These are phyloP conservation scores for Diorhabda carinulata DNA, from an alignment of 1,140 invertebrate genomes.

Conservation along the genomic window DNA sequence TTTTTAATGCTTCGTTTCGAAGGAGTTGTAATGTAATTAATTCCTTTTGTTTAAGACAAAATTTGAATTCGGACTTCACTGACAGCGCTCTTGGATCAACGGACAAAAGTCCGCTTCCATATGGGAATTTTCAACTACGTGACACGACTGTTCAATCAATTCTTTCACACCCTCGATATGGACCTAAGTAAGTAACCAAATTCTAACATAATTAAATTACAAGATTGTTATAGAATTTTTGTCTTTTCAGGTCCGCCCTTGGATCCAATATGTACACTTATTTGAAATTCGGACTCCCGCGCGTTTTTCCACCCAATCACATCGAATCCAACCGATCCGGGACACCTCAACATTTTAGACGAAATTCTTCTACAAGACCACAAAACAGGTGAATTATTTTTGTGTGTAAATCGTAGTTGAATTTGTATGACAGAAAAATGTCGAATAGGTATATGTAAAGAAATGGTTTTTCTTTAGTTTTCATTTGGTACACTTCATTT, in stretches of 20 bases:
- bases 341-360: constrained; percentile 49
- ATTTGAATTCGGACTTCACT: constrained; percentile 91
- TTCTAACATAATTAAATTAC: neutral
- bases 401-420: too few species aligned
- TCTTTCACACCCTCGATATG: constrained; percentile 83
- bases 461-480: too few species aligned
- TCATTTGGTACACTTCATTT: too few species aligned
- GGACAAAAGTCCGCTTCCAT: constrained; percentile 84
- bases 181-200: constrained; percentile 65
- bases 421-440: too few species aligned
- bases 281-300: constrained; percentile 85
- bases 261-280: constrained; percentile 90
- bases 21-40: too few species aligned
- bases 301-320: constrained; percentile 79
- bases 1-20: too few species aligned
- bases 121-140: constrained; percentile 88
- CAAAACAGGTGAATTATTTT: constrained; percentile 15
- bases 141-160: constrained; percentile 93
- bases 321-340: constrained; percentile 57
- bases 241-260: constrained; percentile 61
- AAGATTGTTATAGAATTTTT: neutral
- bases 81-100: constrained; percentile 87
- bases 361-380: constrained; percentile 40
- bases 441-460: too few species aligned
- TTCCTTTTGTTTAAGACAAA: constrained; percentile 67